These are phyloP conservation scores for Clitarchus hookeri DNA, from an alignment of 2,888 invertebrate genomes.

Conservation along the genomic window DNA sequence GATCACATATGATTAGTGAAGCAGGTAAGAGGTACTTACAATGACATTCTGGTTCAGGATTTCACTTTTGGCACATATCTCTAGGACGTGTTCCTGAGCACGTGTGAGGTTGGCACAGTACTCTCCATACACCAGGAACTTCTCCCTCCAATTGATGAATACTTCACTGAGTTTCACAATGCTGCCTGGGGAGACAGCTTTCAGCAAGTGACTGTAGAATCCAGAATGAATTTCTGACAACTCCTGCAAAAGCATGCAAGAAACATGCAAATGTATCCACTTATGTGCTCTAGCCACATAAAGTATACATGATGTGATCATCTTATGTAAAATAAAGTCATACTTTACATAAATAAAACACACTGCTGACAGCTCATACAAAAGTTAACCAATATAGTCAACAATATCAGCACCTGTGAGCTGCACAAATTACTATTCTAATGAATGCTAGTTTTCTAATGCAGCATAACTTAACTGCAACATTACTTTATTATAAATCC, in stretches of 20 bases:
- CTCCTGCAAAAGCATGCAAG: slow-evolving; percentile 62
- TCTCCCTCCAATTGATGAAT: slow-evolving; percentile 88
- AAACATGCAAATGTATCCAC: background rate
- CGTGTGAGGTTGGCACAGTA: slow-evolving; percentile 93
- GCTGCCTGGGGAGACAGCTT: slow-evolving; percentile 66
- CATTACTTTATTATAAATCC: no score
- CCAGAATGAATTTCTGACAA: slow-evolving; percentile 84
- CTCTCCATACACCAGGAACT: slow-evolving; percentile 90
- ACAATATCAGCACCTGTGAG: no score
- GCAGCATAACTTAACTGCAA: no score
- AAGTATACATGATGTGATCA: no score
- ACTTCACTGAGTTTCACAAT: slow-evolving; percentile 73
- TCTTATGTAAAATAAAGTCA: no score
- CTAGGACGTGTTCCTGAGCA: slow-evolving; percentile 86
- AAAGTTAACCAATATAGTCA: no score
- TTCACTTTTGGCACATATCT: slow-evolving; percentile 69
- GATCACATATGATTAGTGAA: background rate
- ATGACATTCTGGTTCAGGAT: slow-evolving; percentile 68
- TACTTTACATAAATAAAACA: no score
- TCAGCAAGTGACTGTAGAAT: slow-evolving; percentile 78
- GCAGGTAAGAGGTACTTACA: slow-evolving; percentile 58
- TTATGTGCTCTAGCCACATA: background rate
- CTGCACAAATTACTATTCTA: no score
- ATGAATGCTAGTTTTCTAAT: no score
- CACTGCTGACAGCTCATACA: no score